Evolutionary conservation across 1,140 invertebrate species (phyloP).

Genomic region (Meloidogyne hapla): DNA sequence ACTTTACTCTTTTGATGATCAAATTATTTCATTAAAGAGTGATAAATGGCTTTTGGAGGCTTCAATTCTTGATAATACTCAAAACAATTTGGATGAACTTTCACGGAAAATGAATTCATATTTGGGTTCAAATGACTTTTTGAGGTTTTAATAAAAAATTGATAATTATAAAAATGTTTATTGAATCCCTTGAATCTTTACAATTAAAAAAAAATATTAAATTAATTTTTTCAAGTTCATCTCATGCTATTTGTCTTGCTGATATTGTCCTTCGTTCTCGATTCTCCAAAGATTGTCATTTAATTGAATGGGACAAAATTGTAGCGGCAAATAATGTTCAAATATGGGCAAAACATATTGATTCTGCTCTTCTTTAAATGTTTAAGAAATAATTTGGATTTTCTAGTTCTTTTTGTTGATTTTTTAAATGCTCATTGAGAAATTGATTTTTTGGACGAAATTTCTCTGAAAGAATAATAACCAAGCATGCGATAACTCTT

Average conservation of each 20-base stretch:
- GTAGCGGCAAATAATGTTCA: slow-evolving; percentile 33
- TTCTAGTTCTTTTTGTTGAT: not conserved
- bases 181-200: too few species aligned
- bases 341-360: slow-evolving; percentile 32
- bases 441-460: not conserved
- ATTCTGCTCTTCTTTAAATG: not conserved
- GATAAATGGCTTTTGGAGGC: slow-evolving; percentile 19
- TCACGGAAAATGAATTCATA: slow-evolving; percentile 2
- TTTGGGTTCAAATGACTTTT: slow-evolving; percentile 20
- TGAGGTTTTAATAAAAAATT: slow-evolving; percentile 19
- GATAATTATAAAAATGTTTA: too few species aligned
- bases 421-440: not conserved
- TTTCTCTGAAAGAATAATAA: too few species aligned
- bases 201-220: not conserved
- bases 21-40: not conserved
- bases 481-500: too few species aligned
- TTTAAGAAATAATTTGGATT: not conserved
- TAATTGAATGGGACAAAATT: slow-evolving; percentile 23
- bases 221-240: slow-evolving; percentile 17
- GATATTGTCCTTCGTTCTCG: slow-evolving; percentile 31
- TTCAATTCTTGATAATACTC: not conserved
- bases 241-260: slow-evolving; percentile 29
- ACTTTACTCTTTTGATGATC: not conserved
- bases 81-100: not conserved
- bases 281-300: slow-evolving; percentile 11